Evolutionary conservation across 2,113 vertebrate species (phyloP).

Genomic region (Anseranas semipalmata): DNA sequence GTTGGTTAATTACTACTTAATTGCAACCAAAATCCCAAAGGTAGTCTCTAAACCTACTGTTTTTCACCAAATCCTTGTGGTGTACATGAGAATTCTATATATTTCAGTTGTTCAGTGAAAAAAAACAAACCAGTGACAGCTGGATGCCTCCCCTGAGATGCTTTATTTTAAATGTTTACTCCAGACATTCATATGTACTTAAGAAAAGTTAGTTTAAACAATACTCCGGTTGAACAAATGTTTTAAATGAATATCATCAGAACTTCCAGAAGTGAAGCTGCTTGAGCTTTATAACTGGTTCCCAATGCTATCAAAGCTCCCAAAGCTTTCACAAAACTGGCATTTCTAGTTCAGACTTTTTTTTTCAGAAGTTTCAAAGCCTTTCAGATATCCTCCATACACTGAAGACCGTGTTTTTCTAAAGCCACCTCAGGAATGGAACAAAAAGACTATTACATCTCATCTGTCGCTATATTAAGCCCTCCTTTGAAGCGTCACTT

Average conservation of each 20-base stretch:
- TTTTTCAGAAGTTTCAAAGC: conserved; percentile 4
- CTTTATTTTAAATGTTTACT: not conserved
- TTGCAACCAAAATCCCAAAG: not conserved
- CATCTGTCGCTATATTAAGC: not conserved
- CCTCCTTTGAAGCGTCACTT: conserved; percentile 14
- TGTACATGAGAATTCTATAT: not conserved
- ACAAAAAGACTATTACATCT: conserved; percentile 12
- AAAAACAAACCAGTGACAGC: not conserved
- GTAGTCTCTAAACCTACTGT: not conserved
- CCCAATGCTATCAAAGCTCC: not conserved
- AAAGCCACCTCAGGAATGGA: not conserved
- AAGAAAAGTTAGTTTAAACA: not conserved
- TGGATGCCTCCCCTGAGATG: not conserved
- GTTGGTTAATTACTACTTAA: not conserved
- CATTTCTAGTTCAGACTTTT: not conserved
- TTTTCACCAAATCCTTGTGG: not conserved
- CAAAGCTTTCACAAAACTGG: not conserved
- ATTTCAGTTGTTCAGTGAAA: not conserved
- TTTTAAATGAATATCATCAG: not conserved
- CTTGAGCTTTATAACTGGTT: not conserved
- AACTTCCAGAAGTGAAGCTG: not conserved
- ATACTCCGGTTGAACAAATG: not conserved
- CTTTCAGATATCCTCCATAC: not conserved
- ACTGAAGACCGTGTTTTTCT: not conserved
- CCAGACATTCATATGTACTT: not conserved